Evolutionary conservation across 2,888 invertebrate species (phyloP), one percentile per base, ranked within the genome.

Genomic region (Rhamnusium bicolor): DNA sequence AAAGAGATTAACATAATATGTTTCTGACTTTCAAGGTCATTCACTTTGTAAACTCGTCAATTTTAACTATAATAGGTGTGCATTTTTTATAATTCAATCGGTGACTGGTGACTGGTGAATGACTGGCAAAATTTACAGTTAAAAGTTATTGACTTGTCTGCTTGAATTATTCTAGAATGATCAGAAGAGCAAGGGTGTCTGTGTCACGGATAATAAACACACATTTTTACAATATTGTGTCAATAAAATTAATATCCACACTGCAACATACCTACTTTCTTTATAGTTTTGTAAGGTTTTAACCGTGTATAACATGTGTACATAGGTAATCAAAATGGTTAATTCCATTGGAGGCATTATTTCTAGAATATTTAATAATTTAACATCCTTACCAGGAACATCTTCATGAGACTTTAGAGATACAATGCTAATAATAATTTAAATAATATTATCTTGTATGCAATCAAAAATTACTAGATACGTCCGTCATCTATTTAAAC

Each of bases 1-100:
- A n/a, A n/a, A n/a, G n/a, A n/a, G n/a, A n/a, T n/a, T n/a, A n/a
- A n/a, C n/a, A n/a, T n/a, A n/a, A n/a, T n/a, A n/a, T n/a, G n/a
- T n/a, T n/a, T n/a, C n/a, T n/a, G n/a, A n/a, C n/a, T n/a, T 40
- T 40, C 51, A 51, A 51, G 51, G 51, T 51, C 51, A 51, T 18
- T 51, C 51, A 18, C 51, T 51, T 10, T 1, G 49, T 18, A 18
- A 49, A 40, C 40, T 12, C n/a, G 40, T 4, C 40, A 40, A 40
- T 40, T 4, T 40, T n/a, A 40, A 40, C n/a, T n/a, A n/a, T n/a
- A n/a, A 3, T 40, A 40, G 40, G n/a, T 40, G 40, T n/a, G 2
- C 40, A n/a, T 40, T n/a, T 40, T 40, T 40, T 40, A n/a, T 4
- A 40, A n/a, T 40, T 40, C 40, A n/a, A 40, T 40, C 40, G 3